Percentiles rank a stretch among this genome's conserved stretches.
phyloP scores from a whole-genome alignment of 2,113 vertebrate species.

The Picathartes gymnocephalus region DNA sequence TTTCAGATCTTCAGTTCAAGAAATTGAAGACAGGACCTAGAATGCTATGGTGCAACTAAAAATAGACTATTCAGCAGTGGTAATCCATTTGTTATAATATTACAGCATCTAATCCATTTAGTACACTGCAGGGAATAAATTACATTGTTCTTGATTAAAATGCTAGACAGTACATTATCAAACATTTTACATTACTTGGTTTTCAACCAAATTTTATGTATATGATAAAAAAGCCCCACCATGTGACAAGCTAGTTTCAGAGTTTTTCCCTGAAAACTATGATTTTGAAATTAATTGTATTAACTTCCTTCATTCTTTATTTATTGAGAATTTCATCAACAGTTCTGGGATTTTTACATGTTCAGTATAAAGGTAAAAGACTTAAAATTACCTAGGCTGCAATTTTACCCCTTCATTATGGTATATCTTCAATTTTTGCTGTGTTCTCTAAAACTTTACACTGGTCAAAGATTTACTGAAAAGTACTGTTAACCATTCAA shows the following conservation, averaged over 20 bases:
- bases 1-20: background rate
- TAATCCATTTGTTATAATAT: background rate
- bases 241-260: background rate
- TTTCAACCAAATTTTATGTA: background rate
- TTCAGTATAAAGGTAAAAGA: background rate
- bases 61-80: background rate
- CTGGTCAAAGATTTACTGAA: background rate
- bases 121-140: background rate
- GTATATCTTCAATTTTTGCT: background rate
- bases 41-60: background rate
- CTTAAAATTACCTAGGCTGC: background rate
- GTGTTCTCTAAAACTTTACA: background rate
- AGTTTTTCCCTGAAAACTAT: background rate
- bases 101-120: background rate
- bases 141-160: background rate
- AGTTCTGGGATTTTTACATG: background rate
- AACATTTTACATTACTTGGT: background rate
- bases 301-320: background rate
- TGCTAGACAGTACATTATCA: background rate
- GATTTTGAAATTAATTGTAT: background rate
- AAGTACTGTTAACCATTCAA: background rate
- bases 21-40: background rate
- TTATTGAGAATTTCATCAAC: background rate
- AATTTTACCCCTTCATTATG: background rate
- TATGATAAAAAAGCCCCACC: fast-evolving